Evolutionary conservation across 2,888 invertebrate genomes (phyloP), one percentile per base, ranked within the genome.

Genomic region (Callyntrura sp.): DNA sequence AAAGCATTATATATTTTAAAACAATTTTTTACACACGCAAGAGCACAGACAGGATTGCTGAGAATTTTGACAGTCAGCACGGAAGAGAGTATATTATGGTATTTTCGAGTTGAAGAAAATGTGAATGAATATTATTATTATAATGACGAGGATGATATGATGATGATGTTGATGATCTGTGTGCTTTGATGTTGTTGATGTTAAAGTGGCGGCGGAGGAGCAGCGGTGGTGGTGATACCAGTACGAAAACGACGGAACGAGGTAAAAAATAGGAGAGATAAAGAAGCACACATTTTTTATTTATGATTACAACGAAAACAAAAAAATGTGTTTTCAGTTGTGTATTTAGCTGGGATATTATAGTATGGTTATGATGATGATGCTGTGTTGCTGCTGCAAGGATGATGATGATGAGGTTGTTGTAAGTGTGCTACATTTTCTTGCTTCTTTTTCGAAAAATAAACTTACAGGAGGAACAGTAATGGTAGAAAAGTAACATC

Each of bases 61-160:
- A 62, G 62, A 62, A 62, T 25, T 62, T 62, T 62, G 62, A 23
- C 62, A 62, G 62, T 62, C 20, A 23, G 11, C 9, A 25, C 20
- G 23, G 17, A 57, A 57, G n/a, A 6, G 11, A 11, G 12, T 51
- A 14, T 51, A 11, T 51, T 51, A 2, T 11, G 3, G 11, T n/a
- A 8, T n/a, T 51, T 51, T 2, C 1, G 51, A 51, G 51, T 51
- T 51, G 51, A 11, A 51, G n/a, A 51, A 17, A 17, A n/a, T 62
- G 62, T 62, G 62, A 62, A 62, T 62, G 62, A 62, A 62, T 62
- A 25, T 62, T 25, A 57, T 57, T n/a, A 57, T 57, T 14, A 57
- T 62, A 14, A 23, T 62, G 62, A 23, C 23, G 62, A 8, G 17
- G 17, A 57, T 17, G 57, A 51, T 11, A 51, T 51, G 51, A 51